Base-by-base conservation (phyloP, 2,888 invertebrate species). In the Andrena flavipes region DNA sequence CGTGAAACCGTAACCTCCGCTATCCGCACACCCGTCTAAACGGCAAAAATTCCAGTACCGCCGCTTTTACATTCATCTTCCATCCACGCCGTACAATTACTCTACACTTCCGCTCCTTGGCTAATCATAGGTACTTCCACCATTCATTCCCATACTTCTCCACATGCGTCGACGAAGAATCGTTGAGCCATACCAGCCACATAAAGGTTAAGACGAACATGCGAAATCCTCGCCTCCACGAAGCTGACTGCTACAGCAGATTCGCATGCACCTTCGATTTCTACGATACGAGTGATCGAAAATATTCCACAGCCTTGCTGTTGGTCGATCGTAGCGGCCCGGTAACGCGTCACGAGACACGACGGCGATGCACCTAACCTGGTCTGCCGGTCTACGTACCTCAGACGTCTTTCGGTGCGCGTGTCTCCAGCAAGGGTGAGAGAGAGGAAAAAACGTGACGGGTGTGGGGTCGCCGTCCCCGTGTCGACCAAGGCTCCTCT, bases 341-440 rank as follows among this genome's bases (percentile, higher is more conserved):
- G 33, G 23, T 16, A 80, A 65, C 70, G 42, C 60, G 80, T 77
- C 51, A 73, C 72, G 69, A 69, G 56, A 63, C 71, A 78, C 70
- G 56, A 16, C 26, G 23, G 42, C 42, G 67, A 70, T 83, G 49
- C 84, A 89, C 86, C 89, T 91, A 91, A 90, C 91, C 91, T 90
- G 88, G 84, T 67, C 86, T 86, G 87, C 90, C 91, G 91, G 91
- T 91, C 54, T 83, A 76, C 84, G 62, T 88, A 88, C 84, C 87
- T 87, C 56, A 16, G 84, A 80, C 84, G 81, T 79, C 5, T 82
- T 82, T 79, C 64, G 76, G 76, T 79, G 74, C 88, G 88, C 84
- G 88, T 84, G 84, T 84, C 78, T 69, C 56, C 80, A 75, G 59
- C 42, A 73, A 80, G 76, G 74, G 74, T 77, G 78, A 65, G 60